phyloP scores from a whole-genome alignment of 2,888 invertebrate species.

The Apantesis nais region DNA sequence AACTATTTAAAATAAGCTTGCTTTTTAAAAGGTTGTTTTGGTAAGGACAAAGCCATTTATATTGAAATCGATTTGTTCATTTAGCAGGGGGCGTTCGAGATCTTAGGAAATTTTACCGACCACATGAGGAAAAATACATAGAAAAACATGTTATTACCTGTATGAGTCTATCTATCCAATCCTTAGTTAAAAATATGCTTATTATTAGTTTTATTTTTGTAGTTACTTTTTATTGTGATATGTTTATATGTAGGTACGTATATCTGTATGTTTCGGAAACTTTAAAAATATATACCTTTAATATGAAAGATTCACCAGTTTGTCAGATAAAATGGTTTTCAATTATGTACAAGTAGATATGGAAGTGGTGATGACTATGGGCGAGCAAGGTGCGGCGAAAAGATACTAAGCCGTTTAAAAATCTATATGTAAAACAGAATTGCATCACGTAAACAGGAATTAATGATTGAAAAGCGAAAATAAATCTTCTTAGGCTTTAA shows the following conservation, averaged over 20 bases:
- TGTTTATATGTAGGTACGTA: no score
- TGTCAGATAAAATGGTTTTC: neutral
- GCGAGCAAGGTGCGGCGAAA: neutral
- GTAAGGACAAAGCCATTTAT: neutral
- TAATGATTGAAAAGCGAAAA: neutral
- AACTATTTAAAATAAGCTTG: neutral
- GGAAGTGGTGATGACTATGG: neutral
- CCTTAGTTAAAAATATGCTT: no score
- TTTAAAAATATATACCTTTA: neutral
- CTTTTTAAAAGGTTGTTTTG: neutral
- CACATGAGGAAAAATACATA: no score
- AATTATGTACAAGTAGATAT: neutral
- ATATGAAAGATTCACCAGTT: neutral
- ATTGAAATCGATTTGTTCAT: neutral
- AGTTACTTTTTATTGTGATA: no score
- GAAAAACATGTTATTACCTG: no score
- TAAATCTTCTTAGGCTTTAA: neutral
- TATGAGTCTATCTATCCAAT: no score
- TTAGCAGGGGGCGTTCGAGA: neutral
- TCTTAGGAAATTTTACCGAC: neutral
- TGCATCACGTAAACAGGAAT: neutral
- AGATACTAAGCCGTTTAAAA: neutral
- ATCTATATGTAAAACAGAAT: neutral
- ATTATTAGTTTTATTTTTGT: no score
- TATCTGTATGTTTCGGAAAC: no score